Evolutionary conservation across 1,140 invertebrate genomes (phyloP), one percentile per base, ranked within the genome.

Genomic region (Stratiolaelaps scimitus): DNA sequence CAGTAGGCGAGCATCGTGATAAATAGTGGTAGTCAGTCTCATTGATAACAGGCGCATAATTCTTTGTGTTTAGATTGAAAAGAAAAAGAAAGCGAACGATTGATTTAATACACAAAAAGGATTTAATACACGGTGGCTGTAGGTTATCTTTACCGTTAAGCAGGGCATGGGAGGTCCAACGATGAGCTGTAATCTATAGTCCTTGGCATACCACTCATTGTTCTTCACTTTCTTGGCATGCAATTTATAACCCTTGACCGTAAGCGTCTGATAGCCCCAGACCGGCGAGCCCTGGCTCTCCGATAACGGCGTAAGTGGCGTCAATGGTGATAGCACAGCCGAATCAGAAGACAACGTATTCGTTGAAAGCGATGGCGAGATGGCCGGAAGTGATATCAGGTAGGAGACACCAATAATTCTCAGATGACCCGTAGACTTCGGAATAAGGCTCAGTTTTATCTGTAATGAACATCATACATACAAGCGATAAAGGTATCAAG

Each of bases 161-260:
- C 73, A 72, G 5, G 78, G 75, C 75, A 78, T 76, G 30, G 75
- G 72, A 64, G 75, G 74, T 7, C 76, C 70, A 45, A 80, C 72
- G n/a, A 73, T 71, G 0, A 77, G 70, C 64, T 78, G 75, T 30
- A 80, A 72, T 40, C 78, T 68, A 46, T 75, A 69, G 69, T 80
- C 78, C 60, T 73, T 72, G 17, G 76, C 77, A 67, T 79, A 79
- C 40, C 40, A 44, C 19, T 69, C 23, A 34, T 70, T 68, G 66
- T 69, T 60, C 53, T 34, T 15, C 26, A 60, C 53, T 60, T 60
- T 60, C 23, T 60, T 60, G 15, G 53, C 53, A 60, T 60, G 26
- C 43, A 44, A 28, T 34, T 66, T 64, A 86, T 71, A 76, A 78
- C 0, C 72, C 70, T 66, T 76, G 72, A 17, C 78, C 75, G 34